A percentile compares a stretch with the other conserved stretches of the same genome.
phyloP scores from a whole-genome alignment of 1,140 invertebrate genomes.

The Nasonia longicornis region DNA sequence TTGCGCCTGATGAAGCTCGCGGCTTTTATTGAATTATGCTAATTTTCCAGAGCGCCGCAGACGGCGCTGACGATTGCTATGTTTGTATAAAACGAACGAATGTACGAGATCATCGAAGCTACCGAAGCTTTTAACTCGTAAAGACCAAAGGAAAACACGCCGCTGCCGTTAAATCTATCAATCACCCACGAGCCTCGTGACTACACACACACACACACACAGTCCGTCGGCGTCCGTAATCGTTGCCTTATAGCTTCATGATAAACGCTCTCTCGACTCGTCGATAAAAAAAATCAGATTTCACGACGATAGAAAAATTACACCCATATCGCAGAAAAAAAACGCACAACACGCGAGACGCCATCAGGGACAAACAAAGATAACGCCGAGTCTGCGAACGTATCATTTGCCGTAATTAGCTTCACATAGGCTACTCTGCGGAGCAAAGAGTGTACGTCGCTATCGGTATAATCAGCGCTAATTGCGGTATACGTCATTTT shows the following conservation, averaged over 20 bases:
- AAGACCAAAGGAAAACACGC: neutral
- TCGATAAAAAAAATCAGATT: neutral
- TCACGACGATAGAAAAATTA: neutral
- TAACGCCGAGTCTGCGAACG: neutral
- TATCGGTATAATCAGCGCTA: constrained; percentile 28
- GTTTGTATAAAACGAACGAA: neutral
- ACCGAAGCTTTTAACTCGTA: constrained; percentile 20
- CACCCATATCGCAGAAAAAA: neutral
- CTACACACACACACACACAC: neutral
- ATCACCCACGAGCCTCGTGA: neutral
- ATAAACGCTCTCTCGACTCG: neutral
- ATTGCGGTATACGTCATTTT: constrained; percentile 21
- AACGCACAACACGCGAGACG: neutral
- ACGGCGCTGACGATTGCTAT: neutral
- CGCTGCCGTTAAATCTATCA: constrained; percentile 16
- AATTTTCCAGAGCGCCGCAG: constrained; percentile 4
- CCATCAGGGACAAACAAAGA: constrained; percentile 9
- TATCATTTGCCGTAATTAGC: constrained; percentile 38
- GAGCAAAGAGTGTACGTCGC: neutral
- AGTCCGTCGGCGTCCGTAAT: neutral
- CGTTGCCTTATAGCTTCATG: neutral
- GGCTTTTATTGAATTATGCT: constrained; percentile 40
- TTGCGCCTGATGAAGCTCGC: neutral
- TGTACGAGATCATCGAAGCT: neutral
- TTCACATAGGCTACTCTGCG: neutral